Conservation (phyloP, 2,888 invertebrate genomes). For the Mythimna albipuncta region DNA sequence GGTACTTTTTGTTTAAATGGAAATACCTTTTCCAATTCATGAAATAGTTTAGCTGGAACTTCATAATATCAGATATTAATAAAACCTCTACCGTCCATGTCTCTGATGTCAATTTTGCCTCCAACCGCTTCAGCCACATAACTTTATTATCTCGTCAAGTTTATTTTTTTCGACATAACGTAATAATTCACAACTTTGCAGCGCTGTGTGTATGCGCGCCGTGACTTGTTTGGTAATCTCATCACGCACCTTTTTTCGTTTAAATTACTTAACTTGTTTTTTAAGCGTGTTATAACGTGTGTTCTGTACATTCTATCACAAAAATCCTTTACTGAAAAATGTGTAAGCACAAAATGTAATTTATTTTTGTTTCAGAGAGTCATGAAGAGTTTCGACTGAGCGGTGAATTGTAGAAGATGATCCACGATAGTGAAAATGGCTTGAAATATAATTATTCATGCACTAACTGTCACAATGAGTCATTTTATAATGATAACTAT, state of each 20-base stretch:
- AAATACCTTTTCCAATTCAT: too few species aligned
- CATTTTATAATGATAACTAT: conserved; percentile 19
- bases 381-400: conserved; percentile 21
- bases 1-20: too few species aligned
- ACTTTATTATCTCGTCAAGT: background rate
- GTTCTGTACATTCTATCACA: background rate
- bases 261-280: conserved; percentile 1
- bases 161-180: background rate
- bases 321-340: background rate
- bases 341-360: background rate
- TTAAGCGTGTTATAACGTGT: background rate
- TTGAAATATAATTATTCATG: conserved; percentile 30
- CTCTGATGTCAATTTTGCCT: background rate
- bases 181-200: conserved; percentile 6
- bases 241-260: conserved; percentile 2
- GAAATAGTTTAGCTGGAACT: too few species aligned
- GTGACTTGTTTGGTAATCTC: background rate
- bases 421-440: conserved; percentile 21
- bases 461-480: conserved; percentile 34
- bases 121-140: background rate
- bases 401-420: conserved; percentile 36
- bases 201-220: background rate
- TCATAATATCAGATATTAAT: too few species aligned
- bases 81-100: too few species aligned
- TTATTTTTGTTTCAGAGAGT: conserved; percentile 42